Conservation (phyloP, 2,113 vertebrate genomes). For the Tiliqua scincoides region DNA sequence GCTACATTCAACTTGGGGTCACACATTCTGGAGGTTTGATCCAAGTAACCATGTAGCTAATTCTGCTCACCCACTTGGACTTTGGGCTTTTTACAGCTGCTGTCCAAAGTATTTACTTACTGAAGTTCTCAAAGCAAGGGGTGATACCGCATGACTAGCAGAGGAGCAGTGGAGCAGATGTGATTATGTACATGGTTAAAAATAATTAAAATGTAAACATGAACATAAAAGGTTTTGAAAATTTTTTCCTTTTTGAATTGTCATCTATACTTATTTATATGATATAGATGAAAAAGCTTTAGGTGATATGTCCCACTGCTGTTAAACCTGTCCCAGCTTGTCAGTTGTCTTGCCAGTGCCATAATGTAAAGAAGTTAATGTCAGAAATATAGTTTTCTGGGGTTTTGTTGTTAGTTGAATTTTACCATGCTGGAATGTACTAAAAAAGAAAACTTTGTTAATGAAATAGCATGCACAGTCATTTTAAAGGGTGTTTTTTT, state of each 20-base stretch:
- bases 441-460: constrained; percentile 70
- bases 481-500: constrained; percentile 35
- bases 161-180: background rate
- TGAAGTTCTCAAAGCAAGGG: background rate
- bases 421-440: constrained; percentile 35
- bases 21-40: background rate
- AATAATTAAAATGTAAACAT: background rate
- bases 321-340: constrained; percentile 33
- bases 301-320: fast-evolving
- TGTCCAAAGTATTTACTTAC: background rate
- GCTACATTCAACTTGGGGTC: background rate
- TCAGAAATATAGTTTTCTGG: background rate
- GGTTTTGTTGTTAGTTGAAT: background rate
- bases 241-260: background rate
- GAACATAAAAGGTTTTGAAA: background rate
- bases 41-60: background rate
- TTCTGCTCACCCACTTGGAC: background rate
- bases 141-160: background rate
- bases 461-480: constrained; percentile 66
- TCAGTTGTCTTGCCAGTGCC: background rate
- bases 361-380: background rate
- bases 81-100: background rate
- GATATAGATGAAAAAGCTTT: background rate
- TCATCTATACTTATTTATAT: background rate
- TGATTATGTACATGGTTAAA: constrained; percentile 29